These are phyloP conservation scores for Alloscopus bannaensis DNA, from an alignment of 2,888 invertebrate genomes.

Conservation along the genomic window DNA sequence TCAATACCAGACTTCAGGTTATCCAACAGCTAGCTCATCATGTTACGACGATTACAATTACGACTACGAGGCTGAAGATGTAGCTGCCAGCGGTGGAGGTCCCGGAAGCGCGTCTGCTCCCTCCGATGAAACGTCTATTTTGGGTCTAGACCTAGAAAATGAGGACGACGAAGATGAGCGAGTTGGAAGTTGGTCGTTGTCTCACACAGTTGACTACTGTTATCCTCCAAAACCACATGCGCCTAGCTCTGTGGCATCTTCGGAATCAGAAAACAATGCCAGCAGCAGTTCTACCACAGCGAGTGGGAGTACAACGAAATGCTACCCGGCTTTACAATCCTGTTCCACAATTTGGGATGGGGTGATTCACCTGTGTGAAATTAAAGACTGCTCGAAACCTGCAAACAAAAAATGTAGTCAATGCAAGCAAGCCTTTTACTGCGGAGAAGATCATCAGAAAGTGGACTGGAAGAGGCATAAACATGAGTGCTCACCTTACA, in stretches of 20 bases:
- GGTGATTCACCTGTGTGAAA: conserved; percentile 63
- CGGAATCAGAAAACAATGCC: conserved; percentile 58
- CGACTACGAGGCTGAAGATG: conserved; percentile 39
- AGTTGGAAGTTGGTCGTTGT: conserved; percentile 44
- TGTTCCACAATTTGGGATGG: conserved; percentile 67
- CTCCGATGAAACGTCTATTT: conserved; percentile 29
- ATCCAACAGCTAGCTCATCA: background rate
- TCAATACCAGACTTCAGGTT: conserved; percentile 17
- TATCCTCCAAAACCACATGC: conserved; percentile 26
- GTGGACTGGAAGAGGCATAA: conserved; percentile 69
- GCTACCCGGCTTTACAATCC: conserved; percentile 41
- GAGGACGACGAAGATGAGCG: conserved; percentile 49
- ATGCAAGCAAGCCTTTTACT: conserved; percentile 69
- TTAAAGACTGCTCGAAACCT: conserved; percentile 62
- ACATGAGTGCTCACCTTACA: conserved; percentile 65
- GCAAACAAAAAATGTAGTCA: conserved; percentile 68
- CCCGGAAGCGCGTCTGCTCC: conserved; percentile 16
- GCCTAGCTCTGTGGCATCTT: conserved; percentile 56
- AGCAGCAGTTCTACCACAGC: conserved; percentile 49
- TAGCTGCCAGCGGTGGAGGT: background rate
- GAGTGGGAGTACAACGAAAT: conserved; percentile 30
- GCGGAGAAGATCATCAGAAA: conserved; percentile 69
- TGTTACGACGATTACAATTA: conserved; percentile 44
- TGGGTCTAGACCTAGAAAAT: conserved; percentile 44
- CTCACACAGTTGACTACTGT: conserved; percentile 32